Conservation (phyloP, 2,888 invertebrate species). For the Teleogryllus oceanicus region DNA sequence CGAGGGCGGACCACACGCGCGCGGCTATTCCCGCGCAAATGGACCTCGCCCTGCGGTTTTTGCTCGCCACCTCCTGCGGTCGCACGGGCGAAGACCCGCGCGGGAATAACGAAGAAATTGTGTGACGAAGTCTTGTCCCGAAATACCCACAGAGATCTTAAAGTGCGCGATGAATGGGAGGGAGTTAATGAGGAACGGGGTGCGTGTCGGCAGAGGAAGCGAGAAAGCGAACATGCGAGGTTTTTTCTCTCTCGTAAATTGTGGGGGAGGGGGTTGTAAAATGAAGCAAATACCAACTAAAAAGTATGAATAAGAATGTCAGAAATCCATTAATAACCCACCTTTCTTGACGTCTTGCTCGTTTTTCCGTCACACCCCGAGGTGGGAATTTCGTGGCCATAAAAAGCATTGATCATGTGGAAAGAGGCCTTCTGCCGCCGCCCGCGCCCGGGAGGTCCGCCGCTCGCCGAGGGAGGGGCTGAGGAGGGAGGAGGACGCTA, state of each 20-base stretch:
- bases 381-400: not conserved
- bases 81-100: not conserved
- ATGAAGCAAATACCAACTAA: slow-evolving; percentile 7
- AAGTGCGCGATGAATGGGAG: not conserved
- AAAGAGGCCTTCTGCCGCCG: too few relatives aligned
- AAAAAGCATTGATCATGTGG: not conserved
- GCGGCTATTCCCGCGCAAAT: not conserved
- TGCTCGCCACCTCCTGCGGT: not conserved
- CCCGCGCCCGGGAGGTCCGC: too few relatives aligned
- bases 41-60: not conserved
- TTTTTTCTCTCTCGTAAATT: slow-evolving; percentile 9
- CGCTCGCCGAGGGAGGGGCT: too few relatives aligned
- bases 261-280: slow-evolving; percentile 6
- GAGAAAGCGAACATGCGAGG: not conserved
- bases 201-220: not conserved
- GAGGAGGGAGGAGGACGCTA: too few relatives aligned
- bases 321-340: slow-evolving; percentile 18
- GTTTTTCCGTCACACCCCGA: slow-evolving; percentile 5
- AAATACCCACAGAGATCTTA: not conserved
- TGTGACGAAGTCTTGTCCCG: not conserved
- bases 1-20: not conserved
- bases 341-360: not conserved
- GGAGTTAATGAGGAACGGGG: not conserved
- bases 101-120: not conserved
- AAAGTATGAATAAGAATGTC: slow-evolving; percentile 18